phyloP scores from a whole-genome alignment of 1,140 invertebrate species.

The Grapholita molesta region DNA sequence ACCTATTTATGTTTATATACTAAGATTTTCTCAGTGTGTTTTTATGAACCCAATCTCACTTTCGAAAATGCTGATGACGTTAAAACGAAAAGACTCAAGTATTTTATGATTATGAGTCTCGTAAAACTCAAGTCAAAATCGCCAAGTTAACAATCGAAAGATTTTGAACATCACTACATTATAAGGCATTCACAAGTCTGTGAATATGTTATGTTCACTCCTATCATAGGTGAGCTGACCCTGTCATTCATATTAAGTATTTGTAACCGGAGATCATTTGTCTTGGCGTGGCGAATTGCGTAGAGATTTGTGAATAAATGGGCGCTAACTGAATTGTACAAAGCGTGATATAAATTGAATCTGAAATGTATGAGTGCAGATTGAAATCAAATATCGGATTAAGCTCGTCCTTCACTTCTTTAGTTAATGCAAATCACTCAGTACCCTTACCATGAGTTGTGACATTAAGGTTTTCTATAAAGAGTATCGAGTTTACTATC shows the following conservation, averaged over 20 bases:
- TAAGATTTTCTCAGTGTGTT: too few relatives aligned
- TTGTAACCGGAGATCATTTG: not conserved
- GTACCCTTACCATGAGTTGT: too few relatives aligned
- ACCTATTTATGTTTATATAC: too few relatives aligned
- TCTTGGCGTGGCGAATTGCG: not conserved
- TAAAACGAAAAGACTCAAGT: too few relatives aligned
- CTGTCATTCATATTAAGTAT: not conserved
- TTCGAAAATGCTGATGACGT: too few relatives aligned
- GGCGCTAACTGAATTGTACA: conserved; percentile 14
- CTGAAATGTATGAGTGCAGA: not conserved
- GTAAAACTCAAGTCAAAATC: too few relatives aligned
- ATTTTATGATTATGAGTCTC: too few relatives aligned
- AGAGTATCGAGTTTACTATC: too few relatives aligned
- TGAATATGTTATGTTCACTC: not conserved
- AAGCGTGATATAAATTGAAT: conserved; percentile 1
- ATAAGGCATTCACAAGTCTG: not conserved
- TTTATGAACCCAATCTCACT: too few relatives aligned
- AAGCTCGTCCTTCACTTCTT: not conserved
- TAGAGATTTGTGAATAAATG: not conserved
- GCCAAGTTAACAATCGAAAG: not conserved
- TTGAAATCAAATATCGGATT: not conserved
- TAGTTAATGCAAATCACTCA: too few relatives aligned
- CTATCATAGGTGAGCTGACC: not conserved
- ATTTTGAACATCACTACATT: not conserved
- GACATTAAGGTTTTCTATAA: too few relatives aligned